Percentiles rank a stretch among this genome's conserved stretches.
These are phyloP conservation scores for Cassiopea andromeda DNA, from an alignment of 30 jellyfish, hydroid and myxozoan species.

Conservation along the genomic window DNA sequence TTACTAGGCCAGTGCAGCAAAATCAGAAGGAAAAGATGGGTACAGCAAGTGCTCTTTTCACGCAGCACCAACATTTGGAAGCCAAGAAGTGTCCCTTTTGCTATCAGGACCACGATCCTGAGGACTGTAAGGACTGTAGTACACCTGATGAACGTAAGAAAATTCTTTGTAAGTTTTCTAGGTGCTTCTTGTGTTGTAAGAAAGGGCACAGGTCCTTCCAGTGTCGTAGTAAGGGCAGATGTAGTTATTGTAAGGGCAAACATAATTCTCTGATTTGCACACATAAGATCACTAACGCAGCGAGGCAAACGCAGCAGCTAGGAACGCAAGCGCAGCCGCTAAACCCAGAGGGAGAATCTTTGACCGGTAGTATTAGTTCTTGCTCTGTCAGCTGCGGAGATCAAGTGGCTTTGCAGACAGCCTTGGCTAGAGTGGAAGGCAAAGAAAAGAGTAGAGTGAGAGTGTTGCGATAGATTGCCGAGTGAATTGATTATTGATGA, in stretches of 20 bases:
- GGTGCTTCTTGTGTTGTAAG: not conserved
- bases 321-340: not conserved
- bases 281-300: not conserved
- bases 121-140: not conserved
- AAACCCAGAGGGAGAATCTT: not conserved
- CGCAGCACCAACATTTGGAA: not conserved
- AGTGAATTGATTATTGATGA: no score
- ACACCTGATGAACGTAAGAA: conserved; percentile 15
- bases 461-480: no score
- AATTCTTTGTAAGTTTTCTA: not conserved
- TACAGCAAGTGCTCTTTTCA: conserved; percentile 24
- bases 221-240: conserved; percentile 5
- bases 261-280: conserved; percentile 4
- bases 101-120: not conserved
- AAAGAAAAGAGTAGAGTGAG: conserved; percentile 18
- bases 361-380: not conserved
- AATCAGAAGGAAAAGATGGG: not conserved
- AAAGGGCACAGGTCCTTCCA: conserved; percentile 19
- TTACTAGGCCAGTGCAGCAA: not conserved
- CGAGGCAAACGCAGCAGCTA: not conserved
- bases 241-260: conserved; percentile 14
- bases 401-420: conserved; percentile 52
- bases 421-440: conserved; percentile 40
- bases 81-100: not conserved
- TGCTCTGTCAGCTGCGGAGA: not conserved